Evolutionary conservation across 2,113 vertebrate species (phyloP), one percentile per base, ranked within the genome.

Genomic region (Excalfactoria chinensis): DNA sequence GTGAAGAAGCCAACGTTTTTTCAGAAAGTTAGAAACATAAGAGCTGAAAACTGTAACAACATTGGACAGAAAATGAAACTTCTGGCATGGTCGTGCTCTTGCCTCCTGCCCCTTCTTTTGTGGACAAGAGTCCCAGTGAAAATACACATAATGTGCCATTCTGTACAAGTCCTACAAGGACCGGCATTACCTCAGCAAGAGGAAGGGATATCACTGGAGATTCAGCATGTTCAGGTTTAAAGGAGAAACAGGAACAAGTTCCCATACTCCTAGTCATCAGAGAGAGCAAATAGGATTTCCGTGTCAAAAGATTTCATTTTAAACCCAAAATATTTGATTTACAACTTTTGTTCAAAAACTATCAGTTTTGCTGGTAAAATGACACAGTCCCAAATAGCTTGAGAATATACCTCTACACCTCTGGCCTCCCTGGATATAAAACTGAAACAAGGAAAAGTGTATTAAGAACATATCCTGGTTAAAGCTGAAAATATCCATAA

Each of bases 401-500:
- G 30, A 70, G 16, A 84, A 81, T 75, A 66, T 20, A 81, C 4
- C 25, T 87, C 63, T 76, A 72, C 6, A 69, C 34, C 40, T 68
- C 41, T 87, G 64, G 49, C 46, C 48, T 77, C 49, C 60, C 19
- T 79, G 73, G 28, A 94, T 75, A 89, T 70, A 76, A 73, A 90
- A 79, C 7, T 79, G 49, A 86, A 86, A 77, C 10, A 67, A 79
- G 63, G 41, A 69, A 58, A 90, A 89, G 3, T 41, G 40, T 59
- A 88, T 66, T 89, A 82, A 82, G 8, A 91, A n/a, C 26, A 88
- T 35, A 60, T 28, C 44, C 68, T 71, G 19, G 37, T 71, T 89
- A 87, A 89, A 93, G 48, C 48, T 89, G 43, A 44, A 91, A 91
- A 60, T 69, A 80, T 40, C 71, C 80, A 80, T 74, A 93, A 94